Evolutionary conservation across 2,113 vertebrate genomes (phyloP).

Genomic region (Engraulis encrasicolus): DNA sequence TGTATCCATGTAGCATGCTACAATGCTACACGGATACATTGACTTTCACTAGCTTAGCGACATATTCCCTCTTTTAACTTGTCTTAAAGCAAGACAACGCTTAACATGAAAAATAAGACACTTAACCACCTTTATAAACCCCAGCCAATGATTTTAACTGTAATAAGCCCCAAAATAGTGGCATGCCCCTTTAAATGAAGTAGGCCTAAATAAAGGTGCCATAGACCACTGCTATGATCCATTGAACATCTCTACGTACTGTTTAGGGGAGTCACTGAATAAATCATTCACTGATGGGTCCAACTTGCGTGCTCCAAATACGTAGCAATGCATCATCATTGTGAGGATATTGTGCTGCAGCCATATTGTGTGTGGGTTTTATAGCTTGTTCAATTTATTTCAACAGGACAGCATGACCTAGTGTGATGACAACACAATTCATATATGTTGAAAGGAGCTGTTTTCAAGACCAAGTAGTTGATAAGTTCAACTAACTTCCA

Average conservation of each 20-base stretch:
- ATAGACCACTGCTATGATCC: neutral
- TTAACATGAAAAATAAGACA: no score
- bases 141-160: neutral
- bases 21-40: no score
- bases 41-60: no score
- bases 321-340: neutral
- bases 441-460: neutral
- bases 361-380: no score
- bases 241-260: neutral
- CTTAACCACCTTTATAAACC: no score
- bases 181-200: no score
- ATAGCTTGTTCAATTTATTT: neutral
- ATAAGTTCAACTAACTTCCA: no score
- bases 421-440: neutral
- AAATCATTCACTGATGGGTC: neutral
- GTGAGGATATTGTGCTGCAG: neutral
- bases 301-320: neutral
- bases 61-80: no score
- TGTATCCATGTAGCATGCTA: no score
- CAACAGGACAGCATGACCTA: neutral
- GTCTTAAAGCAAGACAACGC: no score
- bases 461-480: no score
- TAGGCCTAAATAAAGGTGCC: no score
- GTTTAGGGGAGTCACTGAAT: neutral
- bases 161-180: neutral